Percentiles rank a stretch among this genome's conserved stretches.
Evolutionary conservation across 1,140 invertebrate species (phyloP).

Genomic region (Megalonaias nervosa): DNA sequence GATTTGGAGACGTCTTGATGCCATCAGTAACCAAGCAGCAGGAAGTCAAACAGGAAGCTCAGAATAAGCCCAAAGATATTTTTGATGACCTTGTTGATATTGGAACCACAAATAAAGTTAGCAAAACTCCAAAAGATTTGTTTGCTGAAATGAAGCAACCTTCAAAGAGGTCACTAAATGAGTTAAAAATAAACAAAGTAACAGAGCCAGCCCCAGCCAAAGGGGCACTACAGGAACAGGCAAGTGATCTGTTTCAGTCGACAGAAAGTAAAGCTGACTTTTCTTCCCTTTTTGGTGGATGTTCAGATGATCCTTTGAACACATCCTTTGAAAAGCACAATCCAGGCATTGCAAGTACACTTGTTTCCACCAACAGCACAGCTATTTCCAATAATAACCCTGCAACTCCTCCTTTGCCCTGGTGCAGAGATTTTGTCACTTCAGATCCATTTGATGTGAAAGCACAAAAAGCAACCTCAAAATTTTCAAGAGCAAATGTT

Average conservation of each 20-base stretch:
- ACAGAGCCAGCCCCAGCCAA: slow-evolving; percentile 12
- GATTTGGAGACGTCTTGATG: slow-evolving; percentile 44
- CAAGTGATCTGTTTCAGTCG: slow-evolving; percentile 40
- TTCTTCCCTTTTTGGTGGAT: slow-evolving; percentile 13
- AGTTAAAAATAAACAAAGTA: slow-evolving; percentile 37
- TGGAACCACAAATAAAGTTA: slow-evolving; percentile 36
- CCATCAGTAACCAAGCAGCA: slow-evolving; percentile 30
- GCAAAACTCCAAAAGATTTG: slow-evolving; percentile 54
- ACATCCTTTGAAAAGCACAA: slow-evolving; percentile 16
- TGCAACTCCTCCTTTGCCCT: no score
- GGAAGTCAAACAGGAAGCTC: slow-evolving; percentile 7
- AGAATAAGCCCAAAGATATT: slow-evolving; percentile 33
- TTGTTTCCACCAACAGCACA: no score
- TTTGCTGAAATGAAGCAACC: slow-evolving; percentile 49
- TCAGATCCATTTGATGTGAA: no score
- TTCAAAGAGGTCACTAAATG: slow-evolving; percentile 59
- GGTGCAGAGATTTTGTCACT: no score
- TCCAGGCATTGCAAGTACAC: no score
- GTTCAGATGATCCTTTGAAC: slow-evolving; percentile 50
- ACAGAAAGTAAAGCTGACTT: slow-evolving; percentile 1
- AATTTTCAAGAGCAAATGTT: slow-evolving; percentile 5
- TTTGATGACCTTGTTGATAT: slow-evolving; percentile 60
- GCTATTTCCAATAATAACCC: no score
- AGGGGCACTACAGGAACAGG: slow-evolving; percentile 32
- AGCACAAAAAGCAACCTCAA: not conserved